phyloP scores from a whole-genome alignment of 1,140 invertebrate species.

The Amphibalanus amphitrite region DNA sequence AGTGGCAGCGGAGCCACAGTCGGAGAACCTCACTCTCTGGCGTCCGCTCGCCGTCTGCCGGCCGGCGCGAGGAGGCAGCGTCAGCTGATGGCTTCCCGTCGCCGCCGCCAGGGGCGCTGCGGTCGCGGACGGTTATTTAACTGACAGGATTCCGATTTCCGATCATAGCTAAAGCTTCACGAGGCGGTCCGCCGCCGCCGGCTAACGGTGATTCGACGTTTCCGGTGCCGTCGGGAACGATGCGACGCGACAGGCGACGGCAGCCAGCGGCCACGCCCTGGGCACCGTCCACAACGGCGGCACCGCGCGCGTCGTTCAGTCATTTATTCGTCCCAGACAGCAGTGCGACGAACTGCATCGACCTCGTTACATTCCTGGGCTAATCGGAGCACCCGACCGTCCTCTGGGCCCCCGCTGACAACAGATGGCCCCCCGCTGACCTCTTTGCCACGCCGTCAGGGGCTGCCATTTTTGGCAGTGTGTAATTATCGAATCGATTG shows the following conservation, averaged over 20 bases:
- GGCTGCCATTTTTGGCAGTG: background rate
- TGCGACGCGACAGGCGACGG: too few species aligned
- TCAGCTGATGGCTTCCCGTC: background rate
- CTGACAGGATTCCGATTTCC: background rate
- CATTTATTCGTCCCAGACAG: too few species aligned
- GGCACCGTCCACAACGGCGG: too few species aligned
- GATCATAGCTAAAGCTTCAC: background rate
- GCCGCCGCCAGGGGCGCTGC: background rate
- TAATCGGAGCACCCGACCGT: too few species aligned
- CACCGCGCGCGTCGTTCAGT: too few species aligned
- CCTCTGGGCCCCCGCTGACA: too few species aligned
- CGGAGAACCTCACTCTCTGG: background rate
- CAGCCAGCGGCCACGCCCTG: too few species aligned
- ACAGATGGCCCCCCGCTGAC: too few species aligned
- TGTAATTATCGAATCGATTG: background rate
- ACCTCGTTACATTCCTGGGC: too few species aligned
- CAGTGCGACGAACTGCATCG: too few species aligned
- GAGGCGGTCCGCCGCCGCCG: too few species aligned
- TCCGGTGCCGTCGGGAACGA: background rate
- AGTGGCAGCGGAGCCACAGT: background rate
- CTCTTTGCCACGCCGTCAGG: background rate
- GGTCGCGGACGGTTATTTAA: background rate
- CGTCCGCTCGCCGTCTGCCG: background rate
- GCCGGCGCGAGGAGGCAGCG: too few species aligned
- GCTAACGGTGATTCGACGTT: background rate